Conservation (phyloP, 2,797 vertebrate genomes). For the Paratrypauchen microcephalus region DNA sequence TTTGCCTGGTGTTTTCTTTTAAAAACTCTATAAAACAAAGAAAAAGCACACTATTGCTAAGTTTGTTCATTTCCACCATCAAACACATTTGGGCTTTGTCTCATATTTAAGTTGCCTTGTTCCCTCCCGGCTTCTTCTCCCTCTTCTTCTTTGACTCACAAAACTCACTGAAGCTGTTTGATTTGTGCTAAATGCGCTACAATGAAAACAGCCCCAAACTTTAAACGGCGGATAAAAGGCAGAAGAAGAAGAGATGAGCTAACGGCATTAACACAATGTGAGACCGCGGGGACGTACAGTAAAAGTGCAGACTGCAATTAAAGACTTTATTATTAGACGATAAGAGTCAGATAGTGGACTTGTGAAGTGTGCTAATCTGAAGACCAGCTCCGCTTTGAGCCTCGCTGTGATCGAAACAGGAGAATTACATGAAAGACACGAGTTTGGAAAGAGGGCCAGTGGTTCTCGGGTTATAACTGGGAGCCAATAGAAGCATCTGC, state of each 20-base stretch:
- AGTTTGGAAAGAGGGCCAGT: neutral
- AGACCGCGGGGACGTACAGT: constrained; percentile 3
- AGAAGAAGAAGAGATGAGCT: neutral
- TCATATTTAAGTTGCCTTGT: constrained; percentile 5
- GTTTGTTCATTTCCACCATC: neutral
- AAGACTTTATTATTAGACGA: constrained; percentile 6
- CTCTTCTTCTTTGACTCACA: constrained; percentile 7
- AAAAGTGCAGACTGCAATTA: constrained; percentile 5
- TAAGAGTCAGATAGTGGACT: neutral
- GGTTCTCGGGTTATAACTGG: neutral
- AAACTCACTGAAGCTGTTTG: constrained; percentile 9
- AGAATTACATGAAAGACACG: neutral
- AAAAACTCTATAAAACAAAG: neutral
- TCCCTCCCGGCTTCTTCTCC: neutral
- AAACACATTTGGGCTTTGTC: constrained; percentile 1
- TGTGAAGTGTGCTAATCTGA: neutral
- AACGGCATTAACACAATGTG: constrained; percentile 1
- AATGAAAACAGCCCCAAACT: constrained; percentile 7
- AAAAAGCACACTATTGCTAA: neutral
- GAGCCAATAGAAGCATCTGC: too few species aligned
- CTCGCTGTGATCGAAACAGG: neutral
- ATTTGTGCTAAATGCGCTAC: constrained; percentile 7
- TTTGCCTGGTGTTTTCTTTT: neutral
- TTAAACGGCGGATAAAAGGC: constrained; percentile 8
- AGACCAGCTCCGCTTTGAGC: neutral